These are phyloP conservation scores for Pollicipes pollicipes DNA, from an alignment of 1,140 invertebrate genomes.

Conservation along the genomic window DNA sequence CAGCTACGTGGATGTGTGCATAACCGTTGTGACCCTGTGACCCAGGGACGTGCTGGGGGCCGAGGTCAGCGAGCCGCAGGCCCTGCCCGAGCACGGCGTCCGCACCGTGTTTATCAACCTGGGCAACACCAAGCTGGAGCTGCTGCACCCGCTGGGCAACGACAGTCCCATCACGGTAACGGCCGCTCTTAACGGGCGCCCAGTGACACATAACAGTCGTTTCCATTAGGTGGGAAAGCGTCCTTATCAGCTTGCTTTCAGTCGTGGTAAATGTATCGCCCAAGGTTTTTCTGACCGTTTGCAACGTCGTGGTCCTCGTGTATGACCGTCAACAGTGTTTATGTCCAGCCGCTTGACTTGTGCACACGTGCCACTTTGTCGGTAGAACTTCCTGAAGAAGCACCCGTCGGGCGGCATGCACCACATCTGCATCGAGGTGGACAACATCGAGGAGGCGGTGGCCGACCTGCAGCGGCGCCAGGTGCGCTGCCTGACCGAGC, in stretches of 20 bases:
- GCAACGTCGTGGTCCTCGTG: too few species aligned
- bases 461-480: conserved; percentile 28
- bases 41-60: conserved; percentile 35
- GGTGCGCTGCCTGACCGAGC: conserved; percentile 34
- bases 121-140: conserved; percentile 39
- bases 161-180: conserved; percentile 36
- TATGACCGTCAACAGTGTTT: too few species aligned
- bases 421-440: conserved; percentile 46
- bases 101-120: conserved; percentile 44
- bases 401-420: conserved; percentile 44
- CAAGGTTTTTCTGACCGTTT: too few species aligned
- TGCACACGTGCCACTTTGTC: conserved; percentile 1
- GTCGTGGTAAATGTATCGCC: too few species aligned
- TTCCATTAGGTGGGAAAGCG: too few species aligned
- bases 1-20: background rate
- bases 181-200: too few species aligned
- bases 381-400: conserved; percentile 39
- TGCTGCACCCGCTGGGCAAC: conserved; percentile 38
- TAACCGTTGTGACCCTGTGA: background rate
- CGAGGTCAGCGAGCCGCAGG: conserved; percentile 29
- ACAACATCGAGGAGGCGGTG: conserved; percentile 37
- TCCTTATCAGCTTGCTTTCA: too few species aligned
- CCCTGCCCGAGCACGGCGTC: conserved; percentile 40
- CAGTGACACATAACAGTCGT: too few species aligned
- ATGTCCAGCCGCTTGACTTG: too few species aligned